Evolutionary conservation across 2,888 invertebrate genomes (phyloP), one percentile per base, ranked within the genome.

Genomic region (Xylota segnis): DNA sequence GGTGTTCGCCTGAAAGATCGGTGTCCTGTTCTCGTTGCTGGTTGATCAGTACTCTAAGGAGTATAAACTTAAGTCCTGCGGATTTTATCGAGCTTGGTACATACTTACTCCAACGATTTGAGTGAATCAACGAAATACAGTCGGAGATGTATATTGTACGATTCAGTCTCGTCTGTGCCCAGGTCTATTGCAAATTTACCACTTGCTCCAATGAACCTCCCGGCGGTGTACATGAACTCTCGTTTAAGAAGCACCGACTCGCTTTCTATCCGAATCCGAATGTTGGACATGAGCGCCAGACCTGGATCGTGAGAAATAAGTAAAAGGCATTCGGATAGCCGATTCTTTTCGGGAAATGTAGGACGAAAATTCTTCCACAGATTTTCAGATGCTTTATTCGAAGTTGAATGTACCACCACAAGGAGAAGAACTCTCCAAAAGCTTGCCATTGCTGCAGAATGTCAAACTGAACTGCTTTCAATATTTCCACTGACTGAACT

Each of bases 151-250:
- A 14, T 43, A n/a, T 43, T 5, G 3, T 37, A 37, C 1, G 10
- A 2, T 32, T 5, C 5, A 2, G 1, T 9, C 14, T 18, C 47
- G 9, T 45, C 45, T 7, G 16, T 7, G 6, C 7, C 2, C 16
- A 47, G 9, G 4, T 47, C 4, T 9, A 47, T 4, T 18, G 18
- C 10, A n/a, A 34, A 14, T 7, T 9, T 37, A 9, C 50, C 34
- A 16, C 29, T 61, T 10, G 3, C 16, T 12, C n/a, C 0, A 27
- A 10, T 7, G 16, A 61, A 40, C 5, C 10, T n/a, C 7, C 4
- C 40, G 0, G 12, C 40, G 2, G 50, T 61, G n/a, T 72, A 18
- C 4, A 52, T 4, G 27, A 72, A 72, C 6, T 72, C 18, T 2
- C 34, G 2, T 23, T 10, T 18, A 2, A 18, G n/a, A 7, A 0